Evolutionary conservation across 2,113 vertebrate genomes (phyloP).

Genomic region (Dasyprocta punctata): DNA sequence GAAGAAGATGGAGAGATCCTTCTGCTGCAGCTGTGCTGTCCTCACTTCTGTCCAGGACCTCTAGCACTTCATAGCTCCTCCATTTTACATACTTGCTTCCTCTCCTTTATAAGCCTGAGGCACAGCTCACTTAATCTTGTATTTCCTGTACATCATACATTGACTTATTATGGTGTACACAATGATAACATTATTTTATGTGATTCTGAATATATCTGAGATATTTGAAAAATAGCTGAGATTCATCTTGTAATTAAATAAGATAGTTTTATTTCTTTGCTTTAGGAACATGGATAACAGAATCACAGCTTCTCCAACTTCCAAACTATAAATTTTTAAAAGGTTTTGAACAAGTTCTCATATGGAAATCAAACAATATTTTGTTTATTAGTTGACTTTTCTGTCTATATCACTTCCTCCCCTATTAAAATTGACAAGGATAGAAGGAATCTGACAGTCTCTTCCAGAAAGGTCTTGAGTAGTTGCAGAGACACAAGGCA

Average conservation of each 20-base stretch:
- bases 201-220: not conserved
- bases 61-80: not conserved
- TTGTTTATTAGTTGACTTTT: not conserved
- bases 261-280: not conserved
- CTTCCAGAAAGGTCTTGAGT: not conserved
- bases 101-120: not conserved
- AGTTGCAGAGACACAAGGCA: not conserved
- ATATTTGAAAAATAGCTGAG: not conserved
- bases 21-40: not conserved
- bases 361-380: not conserved
- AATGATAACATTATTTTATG: not conserved
- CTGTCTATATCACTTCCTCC: not conserved
- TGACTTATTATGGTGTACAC: not conserved
- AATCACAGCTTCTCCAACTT: not conserved
- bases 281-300: not conserved
- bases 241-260: not conserved
- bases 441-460: not conserved
- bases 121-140: not conserved
- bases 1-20: not conserved
- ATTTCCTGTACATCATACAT: not conserved
- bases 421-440: not conserved
- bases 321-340: not conserved
- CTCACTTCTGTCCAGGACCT: not conserved
- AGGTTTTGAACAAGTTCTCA: not conserved
- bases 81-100: not conserved